Conservation (phyloP, 2,113 vertebrate species). For the Planiliza haematocheilus region DNA sequence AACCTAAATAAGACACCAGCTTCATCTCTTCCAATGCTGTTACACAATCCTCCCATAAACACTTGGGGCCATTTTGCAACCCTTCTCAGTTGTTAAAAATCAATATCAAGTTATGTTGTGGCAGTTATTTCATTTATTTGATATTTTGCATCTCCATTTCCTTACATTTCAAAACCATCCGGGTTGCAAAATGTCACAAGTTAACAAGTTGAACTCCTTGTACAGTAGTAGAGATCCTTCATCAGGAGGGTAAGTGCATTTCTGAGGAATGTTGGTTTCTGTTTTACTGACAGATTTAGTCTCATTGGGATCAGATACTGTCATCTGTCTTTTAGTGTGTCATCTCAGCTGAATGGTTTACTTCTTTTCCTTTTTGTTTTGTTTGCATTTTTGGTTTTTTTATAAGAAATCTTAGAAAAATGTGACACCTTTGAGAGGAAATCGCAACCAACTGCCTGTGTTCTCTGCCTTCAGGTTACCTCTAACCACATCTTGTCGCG, state of each 20-base stretch:
- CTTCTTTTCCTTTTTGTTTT: conserved; percentile 29
- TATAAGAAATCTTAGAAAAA: conserved; percentile 70
- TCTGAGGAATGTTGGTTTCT: conserved; percentile 64
- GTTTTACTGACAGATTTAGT: conserved; percentile 22
- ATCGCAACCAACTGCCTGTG: background rate
- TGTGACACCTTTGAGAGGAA: conserved; percentile 12
- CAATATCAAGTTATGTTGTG: background rate
- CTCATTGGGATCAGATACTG: conserved; percentile 10
- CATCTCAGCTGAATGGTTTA: background rate
- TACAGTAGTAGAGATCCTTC: conserved; percentile 28
- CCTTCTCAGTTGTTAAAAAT: background rate
- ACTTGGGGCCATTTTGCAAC: background rate
- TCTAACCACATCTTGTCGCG: background rate
- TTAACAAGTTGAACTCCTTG: background rate
- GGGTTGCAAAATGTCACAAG: conserved; percentile 4
- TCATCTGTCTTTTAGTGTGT: background rate
- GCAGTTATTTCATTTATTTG: no score
- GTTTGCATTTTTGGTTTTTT: conserved; percentile 66
- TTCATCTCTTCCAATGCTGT: background rate
- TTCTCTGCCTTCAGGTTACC: background rate
- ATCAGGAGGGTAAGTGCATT: background rate
- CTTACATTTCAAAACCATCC: background rate
- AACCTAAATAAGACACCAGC: background rate
- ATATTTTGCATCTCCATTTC: no score
- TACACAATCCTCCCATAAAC: background rate